These are phyloP conservation scores for Microchrysa polita DNA, from an alignment of 2,888 invertebrate species.

Conservation along the genomic window DNA sequence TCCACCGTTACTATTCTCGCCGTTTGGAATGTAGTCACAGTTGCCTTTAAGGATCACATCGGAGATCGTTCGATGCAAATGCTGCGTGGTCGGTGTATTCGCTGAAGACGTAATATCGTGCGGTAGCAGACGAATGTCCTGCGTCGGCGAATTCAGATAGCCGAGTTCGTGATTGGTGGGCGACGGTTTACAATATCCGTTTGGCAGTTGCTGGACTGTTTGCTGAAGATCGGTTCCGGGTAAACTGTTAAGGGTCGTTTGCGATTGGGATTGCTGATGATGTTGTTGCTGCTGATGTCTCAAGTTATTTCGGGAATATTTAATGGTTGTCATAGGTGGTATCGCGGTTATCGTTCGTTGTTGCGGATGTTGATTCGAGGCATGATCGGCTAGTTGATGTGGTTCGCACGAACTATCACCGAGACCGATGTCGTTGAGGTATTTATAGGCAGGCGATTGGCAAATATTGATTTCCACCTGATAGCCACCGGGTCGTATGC, in stretches of 20 bases:
- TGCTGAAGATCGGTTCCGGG: conserved; percentile 46
- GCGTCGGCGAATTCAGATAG: conserved; percentile 61
- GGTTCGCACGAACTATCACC: conserved; percentile 53
- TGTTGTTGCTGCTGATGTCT: conserved; percentile 54
- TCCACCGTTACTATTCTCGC: conserved; percentile 50
- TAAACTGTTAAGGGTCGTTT: background rate
- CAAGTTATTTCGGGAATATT: conserved; percentile 58
- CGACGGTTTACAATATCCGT: conserved; percentile 63
- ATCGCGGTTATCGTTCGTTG: conserved; percentile 59
- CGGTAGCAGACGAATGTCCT: conserved; percentile 53
- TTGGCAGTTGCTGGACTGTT: conserved; percentile 55
- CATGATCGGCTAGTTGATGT: conserved; percentile 49
- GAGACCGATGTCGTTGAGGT: conserved; percentile 59
- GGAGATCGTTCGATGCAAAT: conserved; percentile 43
- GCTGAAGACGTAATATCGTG: conserved; percentile 52
- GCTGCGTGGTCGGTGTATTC: conserved; percentile 46
- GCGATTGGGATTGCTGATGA: conserved; percentile 52
- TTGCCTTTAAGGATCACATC: conserved; percentile 32
- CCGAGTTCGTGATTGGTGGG: conserved; percentile 62
- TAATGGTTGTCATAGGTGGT: conserved; percentile 63
- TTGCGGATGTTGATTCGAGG: conserved; percentile 48
- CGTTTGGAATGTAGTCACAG: conserved; percentile 60
- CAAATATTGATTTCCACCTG: conserved; percentile 59
- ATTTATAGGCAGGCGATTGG: conserved; percentile 62
- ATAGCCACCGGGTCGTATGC: conserved; percentile 66